Percentiles rank a stretch among this genome's conserved stretches.
Conservation (phyloP, 2,797 vertebrate genomes). For the Mormyrus hasselquistii region DNA sequence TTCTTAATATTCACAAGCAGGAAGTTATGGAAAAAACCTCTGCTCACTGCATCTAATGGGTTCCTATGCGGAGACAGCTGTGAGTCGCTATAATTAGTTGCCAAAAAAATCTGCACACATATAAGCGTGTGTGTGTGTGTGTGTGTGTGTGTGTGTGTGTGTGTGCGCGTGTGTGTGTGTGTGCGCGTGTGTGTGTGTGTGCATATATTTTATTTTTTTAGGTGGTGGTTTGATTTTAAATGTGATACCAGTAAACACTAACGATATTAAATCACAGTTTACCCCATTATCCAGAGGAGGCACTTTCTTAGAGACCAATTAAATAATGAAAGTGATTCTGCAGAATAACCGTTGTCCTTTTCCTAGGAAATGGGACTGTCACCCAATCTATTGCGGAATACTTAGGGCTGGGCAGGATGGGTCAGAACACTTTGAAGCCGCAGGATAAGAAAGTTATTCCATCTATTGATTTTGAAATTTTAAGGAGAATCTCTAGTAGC, state of each 20-base stretch:
- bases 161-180: slow-evolving; percentile 11
- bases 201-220: not conserved
- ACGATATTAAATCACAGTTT: not conserved
- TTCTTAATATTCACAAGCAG: slow-evolving; percentile 98
- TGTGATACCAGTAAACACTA: not conserved
- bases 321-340: not conserved
- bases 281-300: not conserved
- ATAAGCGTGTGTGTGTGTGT: not conserved
- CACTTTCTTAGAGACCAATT: not conserved
- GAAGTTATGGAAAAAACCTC: slow-evolving; percentile 81
- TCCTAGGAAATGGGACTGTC: not conserved
- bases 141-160: not conserved
- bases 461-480: not conserved
- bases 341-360: not conserved
- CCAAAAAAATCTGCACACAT: slow-evolving; percentile 60
- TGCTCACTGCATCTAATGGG: slow-evolving; percentile 91
- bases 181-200: slow-evolving; percentile 2
- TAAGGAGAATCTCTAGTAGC: not conserved
- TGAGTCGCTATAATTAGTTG: slow-evolving; percentile 94
- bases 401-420: not conserved
- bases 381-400: not conserved
- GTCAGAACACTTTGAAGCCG: not conserved
- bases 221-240: not conserved
- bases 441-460: not conserved
- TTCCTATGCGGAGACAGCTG: slow-evolving; percentile 95